Percentiles rank a stretch among this genome's conserved stretches.
phyloP scores from a whole-genome alignment of 2,888 invertebrate species.

The Drosophila greeni region DNA sequence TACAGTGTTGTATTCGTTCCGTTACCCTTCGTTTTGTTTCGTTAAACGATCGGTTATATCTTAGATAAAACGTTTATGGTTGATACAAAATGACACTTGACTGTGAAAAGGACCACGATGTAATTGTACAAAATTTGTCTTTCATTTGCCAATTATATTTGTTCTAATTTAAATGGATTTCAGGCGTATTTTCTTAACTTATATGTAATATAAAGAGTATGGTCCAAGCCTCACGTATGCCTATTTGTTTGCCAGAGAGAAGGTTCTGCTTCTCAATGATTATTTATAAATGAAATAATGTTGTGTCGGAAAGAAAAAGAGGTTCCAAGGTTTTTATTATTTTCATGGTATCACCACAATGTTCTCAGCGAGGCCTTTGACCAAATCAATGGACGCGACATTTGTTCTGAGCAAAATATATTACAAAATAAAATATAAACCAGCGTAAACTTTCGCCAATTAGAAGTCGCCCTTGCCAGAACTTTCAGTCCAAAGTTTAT shows the following conservation, averaged over 20 bases:
- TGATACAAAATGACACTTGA: conserved; percentile 75
- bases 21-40: conserved; percentile 39
- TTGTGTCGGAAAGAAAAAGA: neutral
- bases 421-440: neutral
- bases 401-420: neutral
- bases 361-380: neutral
- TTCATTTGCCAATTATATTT: neutral
- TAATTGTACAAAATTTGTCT: conserved; percentile 61
- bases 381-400: neutral
- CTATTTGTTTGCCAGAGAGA: neutral
- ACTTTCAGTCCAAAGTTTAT: neutral
- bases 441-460: neutral
- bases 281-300: neutral
- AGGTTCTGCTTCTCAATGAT: neutral
- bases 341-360: too few relatives aligned
- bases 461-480: too few relatives aligned
- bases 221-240: neutral
- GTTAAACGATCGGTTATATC: conserved; percentile 32
- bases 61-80: conserved; percentile 23
- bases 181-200: neutral
- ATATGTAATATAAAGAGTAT: neutral
- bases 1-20: conserved; percentile 40
- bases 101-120: conserved; percentile 78
- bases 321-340: neutral
- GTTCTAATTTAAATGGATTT: neutral